Base-by-base conservation (phyloP, 2,113 vertebrate species). In the Scomber colias region DNA sequence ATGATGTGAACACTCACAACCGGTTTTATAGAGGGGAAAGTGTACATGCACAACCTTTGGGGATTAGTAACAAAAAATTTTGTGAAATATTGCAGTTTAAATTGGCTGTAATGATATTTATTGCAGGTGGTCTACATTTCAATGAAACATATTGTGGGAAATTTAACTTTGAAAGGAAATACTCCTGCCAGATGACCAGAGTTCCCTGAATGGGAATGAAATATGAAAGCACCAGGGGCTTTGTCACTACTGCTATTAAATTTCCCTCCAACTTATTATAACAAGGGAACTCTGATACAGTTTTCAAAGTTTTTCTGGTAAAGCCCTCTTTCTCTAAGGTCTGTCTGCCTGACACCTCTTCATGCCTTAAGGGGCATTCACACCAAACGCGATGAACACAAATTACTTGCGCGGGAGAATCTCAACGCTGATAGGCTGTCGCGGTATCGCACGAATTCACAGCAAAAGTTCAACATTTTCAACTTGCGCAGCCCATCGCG, bases 31-130 rank as follows among this genome's bases (percentile, higher is more conserved):
- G 88, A 86, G 73, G 78, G 65, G 80, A 79, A 82, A 75, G 59
- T 76, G 53, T 76, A 84, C 77, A 79, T 30, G 55, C 35, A 54
- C 64, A 87, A 21, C 84, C 88, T 84, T 90, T 79, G 49, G 92
- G 92, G 91, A 87, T 83, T 77, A 83, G 81, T 83, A 88, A 83
- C 79, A 84, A 81, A 89, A 87, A 75, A 35, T 66, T 73, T 78
- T 67, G 73, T 95, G 94, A 95, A 93, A 93, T 94, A 94, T 86
- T 83, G 90, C 81, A 55, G 64, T 90, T 91, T 84, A 92, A 92
- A 94, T 93, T 87, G 92, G 79, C 79, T 77, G 50, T 93, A 94
- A 94, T 93, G 91, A 93, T 87, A 92, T 94, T 94, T 94, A 89
- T 79, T 84, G 85, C 93, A 94, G 90, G 83, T 94, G 93, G 92